phyloP scores from a whole-genome alignment of 2,113 vertebrate genomes.

The Atrichornis clamosus region DNA sequence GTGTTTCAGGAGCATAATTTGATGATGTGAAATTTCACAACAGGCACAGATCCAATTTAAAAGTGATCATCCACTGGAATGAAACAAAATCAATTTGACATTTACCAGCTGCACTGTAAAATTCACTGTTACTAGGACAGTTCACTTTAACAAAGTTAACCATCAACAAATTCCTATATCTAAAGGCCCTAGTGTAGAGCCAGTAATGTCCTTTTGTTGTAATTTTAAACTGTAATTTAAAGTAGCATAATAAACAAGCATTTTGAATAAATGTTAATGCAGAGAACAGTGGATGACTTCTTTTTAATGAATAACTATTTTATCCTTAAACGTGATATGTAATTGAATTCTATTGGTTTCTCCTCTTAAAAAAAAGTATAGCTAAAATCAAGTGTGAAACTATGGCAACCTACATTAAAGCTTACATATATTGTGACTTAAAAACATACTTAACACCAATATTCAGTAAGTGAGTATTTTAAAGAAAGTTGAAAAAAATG shows the following conservation, averaged over 20 bases:
- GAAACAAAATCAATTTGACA: neutral
- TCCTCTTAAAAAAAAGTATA: neutral
- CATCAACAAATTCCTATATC: neutral
- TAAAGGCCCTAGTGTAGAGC: neutral
- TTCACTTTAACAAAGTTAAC: neutral
- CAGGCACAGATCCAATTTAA: neutral
- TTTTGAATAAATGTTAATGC: neutral
- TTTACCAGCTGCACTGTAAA: neutral
- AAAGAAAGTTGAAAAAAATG: neutral
- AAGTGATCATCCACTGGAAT: neutral
- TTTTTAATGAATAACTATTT: neutral
- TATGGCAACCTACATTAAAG: neutral
- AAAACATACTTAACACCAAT: neutral
- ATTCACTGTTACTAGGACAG: neutral
- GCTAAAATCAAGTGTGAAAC: neutral
- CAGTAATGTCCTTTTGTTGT: neutral
- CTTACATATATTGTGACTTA: neutral
- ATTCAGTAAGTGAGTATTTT: neutral
- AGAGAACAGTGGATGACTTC: neutral
- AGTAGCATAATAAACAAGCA: neutral
- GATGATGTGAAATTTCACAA: neutral
- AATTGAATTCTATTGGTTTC: neutral
- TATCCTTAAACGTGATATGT: fast-evolving
- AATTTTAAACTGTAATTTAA: neutral
- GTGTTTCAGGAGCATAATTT: neutral